Evolutionary conservation across 2,797 vertebrate species (phyloP).

Genomic region (Phrynocephalus forsythii): DNA sequence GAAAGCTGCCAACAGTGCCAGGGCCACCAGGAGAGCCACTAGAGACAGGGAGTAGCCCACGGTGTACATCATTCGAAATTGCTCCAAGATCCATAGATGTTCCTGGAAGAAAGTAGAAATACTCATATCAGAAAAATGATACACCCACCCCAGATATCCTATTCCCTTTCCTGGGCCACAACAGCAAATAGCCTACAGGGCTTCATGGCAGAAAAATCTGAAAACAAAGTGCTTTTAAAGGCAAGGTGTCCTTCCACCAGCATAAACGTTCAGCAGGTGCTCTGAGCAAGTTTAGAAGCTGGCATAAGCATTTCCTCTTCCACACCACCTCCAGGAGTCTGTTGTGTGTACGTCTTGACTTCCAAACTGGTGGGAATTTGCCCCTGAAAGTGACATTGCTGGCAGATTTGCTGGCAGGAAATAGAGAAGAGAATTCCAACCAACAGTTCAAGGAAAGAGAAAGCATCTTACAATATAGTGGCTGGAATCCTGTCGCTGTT

Average conservation of each 20-base stretch:
- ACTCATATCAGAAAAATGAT: not conserved
- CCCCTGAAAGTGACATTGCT: too few relatives aligned
- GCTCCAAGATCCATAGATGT: conserved; percentile 77
- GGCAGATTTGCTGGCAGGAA: too few relatives aligned
- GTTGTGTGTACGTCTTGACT: too few relatives aligned
- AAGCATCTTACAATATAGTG: too few relatives aligned
- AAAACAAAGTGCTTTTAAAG: not conserved
- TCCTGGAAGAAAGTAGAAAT: conserved; percentile 10
- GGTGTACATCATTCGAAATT: conserved; percentile 87
- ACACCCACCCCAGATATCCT: too few relatives aligned
- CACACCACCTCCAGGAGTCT: too few relatives aligned
- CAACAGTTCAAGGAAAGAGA: too few relatives aligned
- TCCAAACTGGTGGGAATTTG: too few relatives aligned
- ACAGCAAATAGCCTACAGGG: not conserved
- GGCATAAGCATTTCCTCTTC: too few relatives aligned
- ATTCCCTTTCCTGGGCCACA: not conserved
- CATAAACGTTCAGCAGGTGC: not conserved
- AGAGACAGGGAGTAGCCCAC: conserved; percentile 91
- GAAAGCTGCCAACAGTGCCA: conserved; percentile 86
- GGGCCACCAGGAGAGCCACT: conserved; percentile 84
- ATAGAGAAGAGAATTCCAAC: too few relatives aligned
- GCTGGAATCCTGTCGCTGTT: too few relatives aligned
- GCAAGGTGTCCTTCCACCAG: not conserved
- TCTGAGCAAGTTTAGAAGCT: too few relatives aligned
- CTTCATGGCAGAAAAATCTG: not conserved